Evolutionary conservation across 2,797 vertebrate genomes (phyloP).

Genomic region (Muscicapa striata): DNA sequence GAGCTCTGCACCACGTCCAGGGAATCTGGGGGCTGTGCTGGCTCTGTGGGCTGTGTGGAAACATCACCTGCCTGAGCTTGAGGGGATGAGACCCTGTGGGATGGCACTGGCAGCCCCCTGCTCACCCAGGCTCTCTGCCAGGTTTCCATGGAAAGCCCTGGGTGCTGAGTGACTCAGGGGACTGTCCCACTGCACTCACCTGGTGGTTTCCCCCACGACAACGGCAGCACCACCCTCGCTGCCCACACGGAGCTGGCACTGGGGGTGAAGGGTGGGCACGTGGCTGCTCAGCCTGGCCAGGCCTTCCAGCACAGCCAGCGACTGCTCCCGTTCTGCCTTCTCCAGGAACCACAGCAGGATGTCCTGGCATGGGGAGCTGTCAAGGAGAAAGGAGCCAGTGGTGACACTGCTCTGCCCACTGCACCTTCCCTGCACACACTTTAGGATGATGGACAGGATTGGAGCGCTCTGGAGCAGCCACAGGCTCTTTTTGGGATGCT

Average conservation of each 20-base stretch:
- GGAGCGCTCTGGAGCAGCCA: rapidly evolving
- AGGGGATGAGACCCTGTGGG: rapidly evolving
- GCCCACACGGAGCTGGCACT: slow-evolving; percentile 80
- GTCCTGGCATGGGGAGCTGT: slow-evolving; percentile 88
- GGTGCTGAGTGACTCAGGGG: neutral
- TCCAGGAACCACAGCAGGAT: slow-evolving; percentile 89
- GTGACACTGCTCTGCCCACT: neutral
- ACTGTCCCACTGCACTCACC: slow-evolving; percentile 74
- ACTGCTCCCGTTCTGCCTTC: slow-evolving; percentile 70
- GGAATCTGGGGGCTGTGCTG: neutral
- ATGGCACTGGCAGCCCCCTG: neutral
- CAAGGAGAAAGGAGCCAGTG: slow-evolving; percentile 7
- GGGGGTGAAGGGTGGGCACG: slow-evolving; percentile 56
- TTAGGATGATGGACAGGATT: rapidly evolving
- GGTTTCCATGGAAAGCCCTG: neutral
- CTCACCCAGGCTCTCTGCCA: slow-evolving; percentile 13
- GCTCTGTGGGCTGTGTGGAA: neutral
- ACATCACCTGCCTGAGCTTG: rapidly evolving
- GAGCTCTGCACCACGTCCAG: rapidly evolving
- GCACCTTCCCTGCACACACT: rapidly evolving
- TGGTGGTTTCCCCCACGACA: slow-evolving; percentile 63
- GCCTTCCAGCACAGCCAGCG: slow-evolving; percentile 75
- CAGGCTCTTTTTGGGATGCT: neutral
- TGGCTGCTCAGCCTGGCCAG: slow-evolving; percentile 77
- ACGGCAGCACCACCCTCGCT: slow-evolving; percentile 83